Evolutionary conservation across 92 coral and sea anemone genomes (phyloP).

Genomic region (Ricordea florida): DNA sequence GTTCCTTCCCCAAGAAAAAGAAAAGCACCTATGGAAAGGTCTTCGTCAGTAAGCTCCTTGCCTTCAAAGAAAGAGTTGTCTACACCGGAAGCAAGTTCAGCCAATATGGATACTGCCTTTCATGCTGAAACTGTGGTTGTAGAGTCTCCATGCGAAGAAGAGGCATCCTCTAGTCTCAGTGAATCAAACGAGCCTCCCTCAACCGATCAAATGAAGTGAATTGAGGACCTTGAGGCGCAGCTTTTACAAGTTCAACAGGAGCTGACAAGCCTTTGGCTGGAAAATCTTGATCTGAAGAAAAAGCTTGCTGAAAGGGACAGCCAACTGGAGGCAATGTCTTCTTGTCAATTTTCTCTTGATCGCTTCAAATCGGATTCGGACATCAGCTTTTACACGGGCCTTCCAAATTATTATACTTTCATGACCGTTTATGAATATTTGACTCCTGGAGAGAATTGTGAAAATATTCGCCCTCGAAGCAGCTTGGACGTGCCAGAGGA

Average conservation of each 20-base stretch:
- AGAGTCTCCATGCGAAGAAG: not conserved
- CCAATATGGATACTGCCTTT: not conserved
- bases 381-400: slow-evolving; percentile 51
- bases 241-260: not conserved
- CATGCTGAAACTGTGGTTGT: not conserved
- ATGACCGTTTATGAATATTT: slow-evolving; percentile 39
- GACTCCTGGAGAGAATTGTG: slow-evolving; percentile 52
- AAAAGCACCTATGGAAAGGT: slow-evolving; percentile 34
- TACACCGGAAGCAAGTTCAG: not conserved
- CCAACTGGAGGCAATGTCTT: slow-evolving; percentile 15
- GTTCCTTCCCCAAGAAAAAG: slow-evolving; percentile 51
- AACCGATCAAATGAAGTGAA: not conserved
- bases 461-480: slow-evolving; percentile 34
- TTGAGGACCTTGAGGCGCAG: slow-evolving; percentile 1
- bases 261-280: slow-evolving; percentile 6
- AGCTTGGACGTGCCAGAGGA: slow-evolving; percentile 33
- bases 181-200: not conserved
- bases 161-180: too few relatives aligned
- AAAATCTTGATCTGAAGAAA: slow-evolving; percentile 9
- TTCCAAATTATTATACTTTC: slow-evolving; percentile 44
- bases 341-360: slow-evolving; percentile 30
- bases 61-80: not conserved
- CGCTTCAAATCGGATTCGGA: slow-evolving; percentile 45
- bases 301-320: slow-evolving; percentile 6
- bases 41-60: not conserved